phyloP scores from a whole-genome alignment of 2,888 invertebrate species.

The Anodontia alba region DNA sequence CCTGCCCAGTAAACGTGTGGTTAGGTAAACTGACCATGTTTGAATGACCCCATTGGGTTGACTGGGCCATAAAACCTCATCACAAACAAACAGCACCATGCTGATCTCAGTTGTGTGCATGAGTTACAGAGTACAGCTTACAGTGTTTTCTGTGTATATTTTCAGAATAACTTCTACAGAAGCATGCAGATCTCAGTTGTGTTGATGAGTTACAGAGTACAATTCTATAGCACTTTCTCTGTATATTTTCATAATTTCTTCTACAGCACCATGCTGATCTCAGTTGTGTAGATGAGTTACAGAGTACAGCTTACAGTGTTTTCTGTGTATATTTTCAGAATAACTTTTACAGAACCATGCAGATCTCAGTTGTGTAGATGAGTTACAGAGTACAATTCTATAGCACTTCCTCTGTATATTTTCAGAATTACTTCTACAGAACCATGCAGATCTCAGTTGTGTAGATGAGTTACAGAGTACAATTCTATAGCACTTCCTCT shows the following conservation, averaged over 20 bases:
- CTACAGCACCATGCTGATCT: conserved; percentile 87
- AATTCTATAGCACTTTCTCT: no score
- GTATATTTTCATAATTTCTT: conserved; percentile 86
- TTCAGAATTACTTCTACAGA: conserved; percentile 87
- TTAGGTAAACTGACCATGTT: no score
- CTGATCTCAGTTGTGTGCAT: conserved; percentile 86
- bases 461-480: conserved; percentile 87
- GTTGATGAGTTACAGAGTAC: conserved; percentile 87
- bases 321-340: no score
- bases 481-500: no score
- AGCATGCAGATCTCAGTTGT: conserved; percentile 86
- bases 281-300: conserved; percentile 86
- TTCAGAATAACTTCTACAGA: conserved; percentile 87
- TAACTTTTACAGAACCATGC: conserved; percentile 87
- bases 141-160: no score
- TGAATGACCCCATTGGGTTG: no score
- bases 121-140: conserved; percentile 87
- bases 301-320: no score
- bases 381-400: conserved; percentile 87
- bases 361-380: conserved; percentile 86
- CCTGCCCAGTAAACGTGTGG: no score
- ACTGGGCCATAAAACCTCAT: no score
- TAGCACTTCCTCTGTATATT: no score
- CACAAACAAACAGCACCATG: no score
- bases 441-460: conserved; percentile 86